Base-by-base conservation (phyloP, 2,797 vertebrate species). In the Phoebastria nigripes region DNA sequence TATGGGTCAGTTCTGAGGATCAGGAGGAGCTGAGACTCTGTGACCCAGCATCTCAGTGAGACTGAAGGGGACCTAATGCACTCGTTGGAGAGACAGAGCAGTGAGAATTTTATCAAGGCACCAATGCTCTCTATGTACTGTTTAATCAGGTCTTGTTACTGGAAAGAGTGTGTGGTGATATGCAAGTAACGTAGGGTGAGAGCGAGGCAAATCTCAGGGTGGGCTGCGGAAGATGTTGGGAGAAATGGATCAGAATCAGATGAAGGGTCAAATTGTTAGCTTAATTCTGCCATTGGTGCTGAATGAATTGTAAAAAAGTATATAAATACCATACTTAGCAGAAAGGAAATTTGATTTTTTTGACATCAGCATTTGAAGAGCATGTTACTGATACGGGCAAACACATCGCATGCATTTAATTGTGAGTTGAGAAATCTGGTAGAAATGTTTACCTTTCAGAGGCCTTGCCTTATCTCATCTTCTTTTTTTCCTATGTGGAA, bases 231-330 rank as follows among this genome's bases (percentile, higher is more conserved):
- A 90, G 73, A 46, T 52, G 26, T 52, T 56, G 52, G 79, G 49
- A 91, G 80, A 85, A 90, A 90, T 65, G 82, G 88, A 95, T 95
- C 92, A 76, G 81, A 74, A 93, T 37, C 37, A 87, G 93, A 87
- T 15, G 73, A 63, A 87, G 81, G 54, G 51, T 94, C 89, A 91
- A 95, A 94, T 92, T 89, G 74, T 66, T 73, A 52, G 47, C 49
- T 90, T 83, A 62, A 3, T 89, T 95, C 72, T 80, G 42, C 41
- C 41, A 41, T 14, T 85, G 81, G 35, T 80, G 54, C 55, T 89
- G 86, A 73, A 55, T 59, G 86, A 42, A 80, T 71, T 82, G 31
- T 62, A 31, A 94, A 88, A 37, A 63, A 14, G 8, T 54, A 10
- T 66, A 18, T 66, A 86, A 90, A 61, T n/a, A 26, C 35, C 46